A percentile compares a stretch with the other conserved stretches of the same genome.
phyloP scores from a whole-genome alignment of 2,797 vertebrate genomes.

The Odontamblyopus lacepedii region DNA sequence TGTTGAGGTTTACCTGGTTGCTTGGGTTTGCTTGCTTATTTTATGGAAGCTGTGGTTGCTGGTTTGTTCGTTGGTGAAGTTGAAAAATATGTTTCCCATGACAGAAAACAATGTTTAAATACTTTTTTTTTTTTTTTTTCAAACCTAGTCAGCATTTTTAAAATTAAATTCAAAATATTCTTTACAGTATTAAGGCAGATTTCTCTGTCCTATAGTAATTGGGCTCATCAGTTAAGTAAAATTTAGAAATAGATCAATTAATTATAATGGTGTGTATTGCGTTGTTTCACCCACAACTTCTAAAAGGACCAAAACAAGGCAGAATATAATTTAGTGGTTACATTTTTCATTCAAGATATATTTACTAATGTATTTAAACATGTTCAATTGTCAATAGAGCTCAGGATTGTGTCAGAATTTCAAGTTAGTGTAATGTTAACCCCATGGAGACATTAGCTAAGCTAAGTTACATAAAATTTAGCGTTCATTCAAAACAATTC shows the following conservation, averaged over 20 bases:
- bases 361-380: background rate
- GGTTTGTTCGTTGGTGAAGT: background rate
- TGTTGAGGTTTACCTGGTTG: background rate
- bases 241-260: background rate
- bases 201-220: background rate
- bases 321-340: background rate
- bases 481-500: too few species aligned
- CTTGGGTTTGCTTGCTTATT: background rate
- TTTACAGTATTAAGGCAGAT: background rate
- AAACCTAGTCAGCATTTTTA: background rate
- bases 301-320: background rate
- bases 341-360: background rate
- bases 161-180: background rate
- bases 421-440: too few species aligned
- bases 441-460: too few species aligned
- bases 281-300: background rate
- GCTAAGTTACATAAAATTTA: too few species aligned
- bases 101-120: background rate
- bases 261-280: background rate
- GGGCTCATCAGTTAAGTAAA: background rate
- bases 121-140: background rate
- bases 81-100: background rate
- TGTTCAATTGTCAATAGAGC: too few species aligned
- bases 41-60: background rate
- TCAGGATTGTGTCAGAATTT: too few species aligned